Base-by-base conservation (phyloP, 2,797 vertebrate genomes). In the Rousettus madagascariensis region DNA sequence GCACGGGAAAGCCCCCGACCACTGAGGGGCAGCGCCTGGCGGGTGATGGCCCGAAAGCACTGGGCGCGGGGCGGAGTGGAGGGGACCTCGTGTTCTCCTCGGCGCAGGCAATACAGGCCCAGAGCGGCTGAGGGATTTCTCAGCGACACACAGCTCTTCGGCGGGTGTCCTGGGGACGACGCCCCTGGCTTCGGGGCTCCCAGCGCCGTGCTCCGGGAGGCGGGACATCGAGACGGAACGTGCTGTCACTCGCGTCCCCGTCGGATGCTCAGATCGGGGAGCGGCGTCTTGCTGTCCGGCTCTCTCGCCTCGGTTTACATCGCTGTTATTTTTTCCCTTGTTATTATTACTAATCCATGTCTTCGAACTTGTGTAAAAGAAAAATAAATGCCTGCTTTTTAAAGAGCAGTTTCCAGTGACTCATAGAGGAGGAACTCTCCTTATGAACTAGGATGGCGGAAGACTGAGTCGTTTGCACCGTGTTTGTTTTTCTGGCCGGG, bases 371-470 rank as follows among this genome's bases (percentile, higher is more conserved):
- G 89, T 75, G 33, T 82, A 78, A 86, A 77, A 96, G 38, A 51
- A 91, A 92, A 96, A 93, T 59, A 65, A 96, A 91, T 80, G 53
- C 20, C 22, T 57, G n/a, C n/a, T 87, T 90, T 83, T 83, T 19
- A 94, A 95, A 95, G 80, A 93, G 59, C 55, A 83, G 22, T 95
- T 97, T 95, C 86, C 85, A 91, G 46, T 92, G 86, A 93, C 84
- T 96, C 80, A 92, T 66, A 78, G 65, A 84, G 89, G 83, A 92
- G 93, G 86, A 94, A 95, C 82, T 87, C 74, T 94, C 71, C 61
- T 71, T 78, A 80, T 46, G 68, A 95, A 71, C 33, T 28, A 71
- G 90, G 88, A 79, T 91, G 82, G 63, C 90, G 77, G 33, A 75
- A 93, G 94, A 84, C 20, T 72, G 93, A 92, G 86, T 75, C 74